phyloP scores from a whole-genome alignment of 2,888 invertebrate genomes.

The Apodemia duryi region DNA sequence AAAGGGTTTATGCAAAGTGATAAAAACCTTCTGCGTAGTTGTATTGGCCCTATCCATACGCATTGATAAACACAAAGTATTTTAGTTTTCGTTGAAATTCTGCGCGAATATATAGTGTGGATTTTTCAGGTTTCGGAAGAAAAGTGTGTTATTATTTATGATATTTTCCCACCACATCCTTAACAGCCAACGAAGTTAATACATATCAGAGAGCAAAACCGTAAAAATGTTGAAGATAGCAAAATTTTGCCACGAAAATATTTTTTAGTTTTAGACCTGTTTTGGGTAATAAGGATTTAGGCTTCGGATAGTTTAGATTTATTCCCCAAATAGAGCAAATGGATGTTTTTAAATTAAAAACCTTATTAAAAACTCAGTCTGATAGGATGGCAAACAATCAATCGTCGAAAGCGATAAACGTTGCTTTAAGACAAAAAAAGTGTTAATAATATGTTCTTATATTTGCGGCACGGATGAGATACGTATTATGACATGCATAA shows the following conservation, averaged over 20 bases:
- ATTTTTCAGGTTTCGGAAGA: not conserved
- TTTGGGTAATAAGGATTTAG: too few relatives aligned
- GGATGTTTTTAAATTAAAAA: too few relatives aligned
- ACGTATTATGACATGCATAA: too few relatives aligned
- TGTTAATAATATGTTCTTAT: too few relatives aligned
- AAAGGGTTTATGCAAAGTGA: not conserved
- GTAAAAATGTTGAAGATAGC: not conserved
- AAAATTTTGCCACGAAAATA: not conserved
- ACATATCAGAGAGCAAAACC: not conserved
- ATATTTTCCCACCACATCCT: not conserved
- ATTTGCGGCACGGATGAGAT: too few relatives aligned
- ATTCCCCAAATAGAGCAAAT: too few relatives aligned
- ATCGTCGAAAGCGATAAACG: too few relatives aligned
- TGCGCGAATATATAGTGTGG: not conserved
- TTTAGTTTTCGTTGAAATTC: not conserved
- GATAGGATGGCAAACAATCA: too few relatives aligned
- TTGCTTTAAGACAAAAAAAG: too few relatives aligned
- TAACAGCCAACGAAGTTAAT: not conserved
- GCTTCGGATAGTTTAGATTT: too few relatives aligned
- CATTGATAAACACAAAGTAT: not conserved
- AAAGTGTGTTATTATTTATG: conserved; percentile 4
- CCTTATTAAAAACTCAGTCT: too few relatives aligned
- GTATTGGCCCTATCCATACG: not conserved
- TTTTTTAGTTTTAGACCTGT: too few relatives aligned
- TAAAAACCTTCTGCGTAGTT: not conserved